These are phyloP conservation scores for Euwallacea fornicatus DNA, from an alignment of 1,140 invertebrate species.

Conservation along the genomic window DNA sequence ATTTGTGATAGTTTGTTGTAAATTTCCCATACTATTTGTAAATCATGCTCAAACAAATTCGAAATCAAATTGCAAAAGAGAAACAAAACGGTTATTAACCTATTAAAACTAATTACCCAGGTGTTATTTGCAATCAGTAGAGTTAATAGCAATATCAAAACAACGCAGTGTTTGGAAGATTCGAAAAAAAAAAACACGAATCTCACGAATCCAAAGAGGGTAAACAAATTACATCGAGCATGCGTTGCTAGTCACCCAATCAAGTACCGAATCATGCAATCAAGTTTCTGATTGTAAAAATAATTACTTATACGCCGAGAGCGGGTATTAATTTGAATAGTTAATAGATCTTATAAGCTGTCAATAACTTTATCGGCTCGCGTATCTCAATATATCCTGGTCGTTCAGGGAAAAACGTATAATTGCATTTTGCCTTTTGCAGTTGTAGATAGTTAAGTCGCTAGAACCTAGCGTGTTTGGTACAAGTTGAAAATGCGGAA, in stretches of 20 bases:
- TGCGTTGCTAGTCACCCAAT: neutral
- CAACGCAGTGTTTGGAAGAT: no score
- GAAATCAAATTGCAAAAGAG: no score
- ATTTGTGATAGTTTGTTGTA: no score
- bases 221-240: neutral
- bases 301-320: conserved; percentile 15
- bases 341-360: conserved; percentile 34
- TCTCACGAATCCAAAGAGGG: neutral
- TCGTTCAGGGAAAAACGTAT: conserved; percentile 18
- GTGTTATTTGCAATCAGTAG: no score
- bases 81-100: no score
- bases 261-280: conserved; percentile 14
- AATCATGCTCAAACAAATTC: no score
- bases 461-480: no score
- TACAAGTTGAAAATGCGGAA: neutral
- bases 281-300: conserved; percentile 28
- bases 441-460: neutral
- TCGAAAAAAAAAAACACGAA: no score
- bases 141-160: no score
- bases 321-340: conserved; percentile 29
- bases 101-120: no score
- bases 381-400: conserved; percentile 25
- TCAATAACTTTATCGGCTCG: conserved; percentile 29
- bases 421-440: conserved; percentile 28
- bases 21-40: no score